Percentiles rank a stretch among this genome's conserved stretches.
Conservation (phyloP, 2,797 vertebrate genomes). For the Pristis pectinata region DNA sequence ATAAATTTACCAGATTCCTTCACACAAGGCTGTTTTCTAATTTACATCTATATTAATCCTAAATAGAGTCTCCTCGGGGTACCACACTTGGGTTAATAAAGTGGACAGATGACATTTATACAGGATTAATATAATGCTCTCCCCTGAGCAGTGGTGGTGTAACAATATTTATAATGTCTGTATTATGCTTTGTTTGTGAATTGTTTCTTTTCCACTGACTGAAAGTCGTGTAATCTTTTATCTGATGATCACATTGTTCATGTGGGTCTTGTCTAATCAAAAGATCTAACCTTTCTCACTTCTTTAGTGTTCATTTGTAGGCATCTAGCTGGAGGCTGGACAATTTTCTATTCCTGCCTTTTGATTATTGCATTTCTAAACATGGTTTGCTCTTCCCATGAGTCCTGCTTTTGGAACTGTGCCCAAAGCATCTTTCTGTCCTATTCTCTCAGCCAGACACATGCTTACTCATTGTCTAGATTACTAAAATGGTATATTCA, state of each 20-base stretch:
- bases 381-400: background rate
- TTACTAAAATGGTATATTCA: background rate
- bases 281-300: constrained; percentile 9
- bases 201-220: background rate
- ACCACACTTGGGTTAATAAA: constrained; percentile 25
- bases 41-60: constrained; percentile 37
- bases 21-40: background rate
- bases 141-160: constrained; percentile 3
- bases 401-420: constrained; percentile 3
- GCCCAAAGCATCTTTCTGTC: background rate
- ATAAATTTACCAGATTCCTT: background rate
- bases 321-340: constrained; percentile 22
- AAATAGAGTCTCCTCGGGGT: constrained; percentile 18
- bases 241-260: constrained; percentile 13
- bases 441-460: constrained; percentile 1
- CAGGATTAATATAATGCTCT: constrained; percentile 23
- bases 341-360: constrained; percentile 18
- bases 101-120: constrained; percentile 22
- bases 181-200: background rate
- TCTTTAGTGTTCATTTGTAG: background rate
- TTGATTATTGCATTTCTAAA: constrained; percentile 15
- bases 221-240: background rate
- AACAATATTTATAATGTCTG: background rate
- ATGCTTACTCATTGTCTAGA: background rate
- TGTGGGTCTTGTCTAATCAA: background rate